Base-by-base conservation (phyloP, 2,797 vertebrate species). In the Fistularia tabacaria region DNA sequence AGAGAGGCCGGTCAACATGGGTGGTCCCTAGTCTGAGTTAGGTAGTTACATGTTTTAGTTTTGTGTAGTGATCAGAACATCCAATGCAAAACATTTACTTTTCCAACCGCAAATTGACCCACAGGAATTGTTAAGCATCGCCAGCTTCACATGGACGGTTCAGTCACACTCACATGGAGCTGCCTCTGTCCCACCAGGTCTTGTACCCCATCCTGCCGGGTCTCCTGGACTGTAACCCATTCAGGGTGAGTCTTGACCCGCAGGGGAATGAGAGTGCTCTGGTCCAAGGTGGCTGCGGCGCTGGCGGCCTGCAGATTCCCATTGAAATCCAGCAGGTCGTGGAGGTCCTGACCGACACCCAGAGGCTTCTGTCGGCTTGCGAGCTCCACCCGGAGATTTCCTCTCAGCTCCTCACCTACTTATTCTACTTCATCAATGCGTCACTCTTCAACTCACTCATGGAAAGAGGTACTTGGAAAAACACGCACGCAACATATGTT, bases 391-490 rank as follows among this genome's bases (percentile, higher is more conserved):
- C 77, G 0, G 90, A 91, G 42, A 85, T 93, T 49, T 85, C 78
- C 14, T 80, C 86, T 0, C 92, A 93, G 76, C 87, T 93, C 49
- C 71, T 92, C 7, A 86, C 86, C 49, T 93, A 91, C 74, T 81
- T 93, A 58, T 90, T 92, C 85, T 93, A 92, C 80, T 93, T 93
- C 76, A 84, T 90, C 84, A 92, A 91, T 1, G 88, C 91, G 5
- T 91, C 91, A 0, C 90, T 92, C 57, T 89, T 92, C 86, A 93
- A 93, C 74, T 79, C 83, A 0, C 85, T 93, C 46, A 92, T 93
- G 92, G 92, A 93, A 72, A 87, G 85, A 91, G 92, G 92, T 87
- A 83, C 13, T 3, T 1, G 7, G 14, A 9, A 7, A 45, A 36
- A 15, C 14, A 13, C 12, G 14, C 14, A 3, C 14, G 13, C 45